These are phyloP conservation scores for Melierax canorus DNA, from an alignment of 2,113 vertebrate species.

Conservation along the genomic window DNA sequence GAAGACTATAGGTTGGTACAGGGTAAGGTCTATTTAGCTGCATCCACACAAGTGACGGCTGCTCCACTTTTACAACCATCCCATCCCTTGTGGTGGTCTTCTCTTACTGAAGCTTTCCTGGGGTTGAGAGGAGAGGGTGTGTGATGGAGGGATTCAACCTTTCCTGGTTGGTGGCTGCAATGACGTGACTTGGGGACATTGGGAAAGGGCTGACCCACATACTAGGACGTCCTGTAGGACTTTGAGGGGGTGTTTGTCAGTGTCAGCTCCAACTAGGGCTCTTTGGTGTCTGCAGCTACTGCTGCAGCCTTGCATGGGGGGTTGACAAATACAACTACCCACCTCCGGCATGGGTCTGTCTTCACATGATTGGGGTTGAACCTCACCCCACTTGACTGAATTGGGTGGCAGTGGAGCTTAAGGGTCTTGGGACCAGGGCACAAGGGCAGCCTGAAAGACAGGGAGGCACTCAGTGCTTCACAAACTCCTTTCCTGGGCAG, in stretches of 20 bases:
- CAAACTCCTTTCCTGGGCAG: neutral
- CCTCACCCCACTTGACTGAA: neutral
- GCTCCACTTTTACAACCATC: neutral
- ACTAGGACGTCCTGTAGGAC: neutral
- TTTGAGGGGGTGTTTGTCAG: neutral
- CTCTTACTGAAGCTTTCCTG: neutral
- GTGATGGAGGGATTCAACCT: neutral
- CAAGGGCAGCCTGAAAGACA: neutral
- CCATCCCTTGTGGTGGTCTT: neutral
- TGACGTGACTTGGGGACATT: too few relatives aligned
- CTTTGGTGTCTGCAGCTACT: neutral
- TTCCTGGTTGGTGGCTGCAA: neutral
- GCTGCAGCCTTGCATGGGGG: neutral
- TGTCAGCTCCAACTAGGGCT: neutral
- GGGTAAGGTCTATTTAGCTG: neutral
- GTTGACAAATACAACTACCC: neutral
- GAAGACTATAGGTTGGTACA: rapidly evolving
- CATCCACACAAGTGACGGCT: neutral
- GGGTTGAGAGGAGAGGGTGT: neutral
- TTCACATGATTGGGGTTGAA: neutral
- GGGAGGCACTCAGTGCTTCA: neutral
- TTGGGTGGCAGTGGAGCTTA: neutral
- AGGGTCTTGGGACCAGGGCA: neutral
- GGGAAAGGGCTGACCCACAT: neutral
- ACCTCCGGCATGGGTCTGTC: neutral